Percentiles rank a stretch among this genome's conserved stretches.
These are phyloP conservation scores for pig (Sus scrofa) DNA, from an alignment of 2,113 vertebrate genomes.

Conservation along the genomic window DNA sequence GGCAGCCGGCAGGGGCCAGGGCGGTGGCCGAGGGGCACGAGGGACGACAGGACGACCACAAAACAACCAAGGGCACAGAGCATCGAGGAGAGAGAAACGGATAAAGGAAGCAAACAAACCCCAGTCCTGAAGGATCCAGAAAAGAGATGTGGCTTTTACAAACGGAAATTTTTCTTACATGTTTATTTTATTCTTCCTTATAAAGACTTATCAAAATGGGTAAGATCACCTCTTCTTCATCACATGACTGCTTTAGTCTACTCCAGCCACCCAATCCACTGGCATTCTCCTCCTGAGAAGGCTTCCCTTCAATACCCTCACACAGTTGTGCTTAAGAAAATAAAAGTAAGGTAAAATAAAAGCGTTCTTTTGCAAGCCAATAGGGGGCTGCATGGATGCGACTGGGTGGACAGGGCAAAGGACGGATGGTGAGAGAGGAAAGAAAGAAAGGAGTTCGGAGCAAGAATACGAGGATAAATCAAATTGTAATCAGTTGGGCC, in stretches of 20 bases:
- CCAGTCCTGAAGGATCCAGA: constrained; percentile 80
- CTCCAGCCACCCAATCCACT: constrained; percentile 60
- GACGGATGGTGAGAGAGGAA: neutral
- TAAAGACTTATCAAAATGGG: constrained; percentile 85
- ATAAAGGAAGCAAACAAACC: constrained; percentile 75
- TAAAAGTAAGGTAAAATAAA: constrained; percentile 12
- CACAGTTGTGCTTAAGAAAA: constrained; percentile 71
- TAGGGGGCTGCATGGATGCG: constrained; percentile 37
- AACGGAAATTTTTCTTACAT: constrained; percentile 73
- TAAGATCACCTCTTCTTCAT: constrained; percentile 64
- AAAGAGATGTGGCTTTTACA: constrained; percentile 79
- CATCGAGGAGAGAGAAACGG: constrained; percentile 68
- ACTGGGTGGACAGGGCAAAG: neutral
- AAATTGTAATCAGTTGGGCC: constrained; percentile 59
- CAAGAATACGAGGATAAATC: constrained; percentile 56
- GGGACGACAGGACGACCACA: constrained; percentile 85
- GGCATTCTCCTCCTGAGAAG: constrained; percentile 73
- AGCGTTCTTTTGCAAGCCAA: constrained; percentile 76
- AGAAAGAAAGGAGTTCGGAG: constrained; percentile 19
- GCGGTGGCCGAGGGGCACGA: constrained; percentile 81
- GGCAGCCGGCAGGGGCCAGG: constrained; percentile 82
- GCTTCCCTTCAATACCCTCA: constrained; percentile 66
- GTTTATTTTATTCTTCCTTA: constrained; percentile 69
- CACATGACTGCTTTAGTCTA: constrained; percentile 16
- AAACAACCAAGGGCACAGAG: constrained; percentile 84